Evolutionary conservation across 2,888 invertebrate genomes (phyloP), one percentile per base, ranked within the genome.

Genomic region (Drosophila merina): DNA sequence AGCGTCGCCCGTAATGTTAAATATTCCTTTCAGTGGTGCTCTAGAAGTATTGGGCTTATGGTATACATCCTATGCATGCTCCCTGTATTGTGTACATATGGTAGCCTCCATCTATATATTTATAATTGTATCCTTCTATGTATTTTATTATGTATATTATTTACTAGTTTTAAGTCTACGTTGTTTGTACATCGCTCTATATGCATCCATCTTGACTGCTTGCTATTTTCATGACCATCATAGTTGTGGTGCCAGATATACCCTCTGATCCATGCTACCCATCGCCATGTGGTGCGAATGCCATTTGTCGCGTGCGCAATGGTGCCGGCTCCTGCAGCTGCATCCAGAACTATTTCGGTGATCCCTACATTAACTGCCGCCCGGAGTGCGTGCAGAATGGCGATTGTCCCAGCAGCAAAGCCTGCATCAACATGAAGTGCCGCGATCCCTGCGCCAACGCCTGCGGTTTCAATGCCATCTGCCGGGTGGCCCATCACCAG

Each of bases 361-460:
- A 97, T 92, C 97, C 97, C 1, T 96, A 97, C 86, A 93, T 95
- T 45, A 96, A 96, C 88, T 97, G 97, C 91, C 93, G 96, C 89
- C 97, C 97, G 28, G 97, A 97, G 93, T 97, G 97, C 90, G 95
- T 96, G n/a, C 94, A 96, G 79, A 97, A 97, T 90, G 94, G 95
- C 7, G 97, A 97, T 86, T 97, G 97, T 91, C 93, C 94, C 5
- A 93, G 93, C 86, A 94, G 94, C 76, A 95, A 94, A 91, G 95
- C 97, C 28, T 97, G 97, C 89, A 93, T 95, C 54, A 96, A 96
- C 89, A 96, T 96, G 91, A 96, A 96, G 93, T 97, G 97, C 90
- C 93, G 93, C 85, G 95, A 97, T 92, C 97, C 97, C 20, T 97
- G 97, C 88, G 93, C 94, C 30, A 96, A 96, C 77, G 95, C 96